Evolutionary conservation across 1,140 invertebrate species (phyloP), one percentile per base, ranked within the genome.

Genomic region (Lordiphosa mommai): DNA sequence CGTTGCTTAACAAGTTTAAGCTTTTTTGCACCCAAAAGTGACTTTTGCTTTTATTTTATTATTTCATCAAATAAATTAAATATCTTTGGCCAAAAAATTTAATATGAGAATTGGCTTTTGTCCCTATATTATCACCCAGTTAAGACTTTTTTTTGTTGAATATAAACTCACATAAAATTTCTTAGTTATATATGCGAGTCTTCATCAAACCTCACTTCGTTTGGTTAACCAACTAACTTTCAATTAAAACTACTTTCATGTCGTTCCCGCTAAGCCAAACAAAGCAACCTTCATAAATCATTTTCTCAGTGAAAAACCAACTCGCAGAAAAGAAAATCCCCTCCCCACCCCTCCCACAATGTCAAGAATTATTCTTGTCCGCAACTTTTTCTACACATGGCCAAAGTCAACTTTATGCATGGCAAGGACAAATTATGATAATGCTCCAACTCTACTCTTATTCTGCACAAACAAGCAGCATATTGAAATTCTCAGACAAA

Each of bases 401-500:
- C 10, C 14, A 44, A 37, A 32, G 16, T 61, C 57, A 63, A 63
- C 67, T 71, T 82, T 60, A 80, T 74, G 71, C 49, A 58, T 41
- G 56, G 13, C 57, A 30, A 60, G 57, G 40, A 36, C 53, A 65
- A 72, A 73, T 59, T 52, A 77, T 68, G 59, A 79, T 72, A 65
- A 77, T 67, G 49, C 30, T 32, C 17, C 14, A 29, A 29, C 1
- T 0, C 7, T 1, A 16, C 9, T 12, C 17, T 10, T 27, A 12
- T 20, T 32, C 30, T 17, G 29, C 20, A 59, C 43, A 55, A 37
- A 38, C 27, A 70, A 27, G 17, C 8, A 27, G 52, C 76, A 74
- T 80, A 80, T 80, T 76, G 76, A 74, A 74, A 76, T 82, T 74
- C 66, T 61, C 66, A 82, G 76, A 76, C 71, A 71, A 70, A 82